These are phyloP conservation scores for Probosciger aterrimus DNA, from an alignment of 2,113 vertebrate genomes.

Conservation along the genomic window DNA sequence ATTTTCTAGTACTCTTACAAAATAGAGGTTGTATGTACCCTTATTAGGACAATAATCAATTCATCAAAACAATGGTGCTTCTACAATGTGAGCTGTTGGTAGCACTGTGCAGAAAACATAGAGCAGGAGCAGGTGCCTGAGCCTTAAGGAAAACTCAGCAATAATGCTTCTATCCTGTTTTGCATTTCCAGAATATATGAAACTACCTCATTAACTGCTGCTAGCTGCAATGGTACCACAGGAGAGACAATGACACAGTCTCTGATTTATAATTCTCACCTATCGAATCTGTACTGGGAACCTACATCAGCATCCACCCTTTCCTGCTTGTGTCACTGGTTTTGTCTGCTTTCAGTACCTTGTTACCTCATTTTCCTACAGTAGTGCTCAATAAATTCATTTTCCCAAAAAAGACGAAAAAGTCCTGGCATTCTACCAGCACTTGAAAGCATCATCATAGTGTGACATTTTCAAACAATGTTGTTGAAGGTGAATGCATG, in stretches of 20 bases:
- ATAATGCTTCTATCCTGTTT: not conserved
- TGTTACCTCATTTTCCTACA: not conserved
- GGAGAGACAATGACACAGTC: not conserved
- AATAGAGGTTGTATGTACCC: not conserved
- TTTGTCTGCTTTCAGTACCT: not conserved
- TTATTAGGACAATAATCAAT: constrained; percentile 9
- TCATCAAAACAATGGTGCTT: not conserved
- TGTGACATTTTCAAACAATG: not conserved
- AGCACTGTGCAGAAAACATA: not conserved
- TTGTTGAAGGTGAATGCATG: not conserved
- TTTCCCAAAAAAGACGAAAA: not conserved
- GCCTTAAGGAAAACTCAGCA: constrained; percentile 6
- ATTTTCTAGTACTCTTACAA: not conserved
- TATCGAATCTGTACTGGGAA: not conserved
- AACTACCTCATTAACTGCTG: not conserved
- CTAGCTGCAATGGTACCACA: not conserved
- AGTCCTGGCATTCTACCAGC: not conserved
- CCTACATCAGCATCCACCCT: not conserved
- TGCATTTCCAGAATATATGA: not conserved
- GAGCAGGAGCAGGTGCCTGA: not conserved
- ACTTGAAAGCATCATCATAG: not conserved
- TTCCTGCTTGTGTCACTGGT: not conserved
- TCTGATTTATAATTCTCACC: not conserved
- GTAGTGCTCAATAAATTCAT: not conserved
- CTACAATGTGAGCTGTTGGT: not conserved